Conservation (phyloP, 2,797 vertebrate genomes). For the Pogoniulus pusillus region DNA sequence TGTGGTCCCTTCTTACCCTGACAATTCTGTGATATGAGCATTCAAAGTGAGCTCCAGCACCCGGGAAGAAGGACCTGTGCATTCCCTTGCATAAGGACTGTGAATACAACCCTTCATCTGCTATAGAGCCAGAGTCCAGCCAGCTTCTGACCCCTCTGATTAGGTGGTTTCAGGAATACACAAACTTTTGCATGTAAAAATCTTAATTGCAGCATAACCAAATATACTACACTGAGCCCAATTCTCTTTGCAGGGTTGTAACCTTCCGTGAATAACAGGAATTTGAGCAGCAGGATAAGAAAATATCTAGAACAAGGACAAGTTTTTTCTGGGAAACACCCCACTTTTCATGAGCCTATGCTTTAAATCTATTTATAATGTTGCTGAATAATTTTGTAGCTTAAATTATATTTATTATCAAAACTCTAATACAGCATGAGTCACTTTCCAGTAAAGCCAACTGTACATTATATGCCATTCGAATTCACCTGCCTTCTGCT, state of each 20-base stretch:
- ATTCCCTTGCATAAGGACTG: neutral
- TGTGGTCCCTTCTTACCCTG: no score
- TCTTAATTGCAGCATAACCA: neutral
- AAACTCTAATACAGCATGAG: constrained; percentile 68
- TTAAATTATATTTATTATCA: constrained; percentile 68
- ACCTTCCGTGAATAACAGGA: neutral
- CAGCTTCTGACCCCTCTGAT: neutral
- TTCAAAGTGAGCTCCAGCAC: neutral
- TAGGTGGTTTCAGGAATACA: neutral
- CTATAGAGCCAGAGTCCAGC: neutral
- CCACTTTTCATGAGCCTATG: neutral
- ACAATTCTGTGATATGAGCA: neutral
- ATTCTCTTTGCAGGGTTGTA: neutral
- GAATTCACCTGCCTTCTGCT: constrained; percentile 68
- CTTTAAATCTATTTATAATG: constrained; percentile 58
- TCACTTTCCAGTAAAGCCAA: constrained; percentile 72
- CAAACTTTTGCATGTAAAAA: neutral
- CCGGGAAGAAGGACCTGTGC: neutral
- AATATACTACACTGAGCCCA: neutral
- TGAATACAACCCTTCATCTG: neutral
- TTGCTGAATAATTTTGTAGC: constrained; percentile 53
- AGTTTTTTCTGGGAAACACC: neutral
- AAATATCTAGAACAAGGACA: neutral
- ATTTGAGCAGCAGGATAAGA: neutral
- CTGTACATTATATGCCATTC: constrained; percentile 61